Evolutionary conservation across 2,888 invertebrate species (phyloP).

Genomic region (Parthenolecanium corni): DNA sequence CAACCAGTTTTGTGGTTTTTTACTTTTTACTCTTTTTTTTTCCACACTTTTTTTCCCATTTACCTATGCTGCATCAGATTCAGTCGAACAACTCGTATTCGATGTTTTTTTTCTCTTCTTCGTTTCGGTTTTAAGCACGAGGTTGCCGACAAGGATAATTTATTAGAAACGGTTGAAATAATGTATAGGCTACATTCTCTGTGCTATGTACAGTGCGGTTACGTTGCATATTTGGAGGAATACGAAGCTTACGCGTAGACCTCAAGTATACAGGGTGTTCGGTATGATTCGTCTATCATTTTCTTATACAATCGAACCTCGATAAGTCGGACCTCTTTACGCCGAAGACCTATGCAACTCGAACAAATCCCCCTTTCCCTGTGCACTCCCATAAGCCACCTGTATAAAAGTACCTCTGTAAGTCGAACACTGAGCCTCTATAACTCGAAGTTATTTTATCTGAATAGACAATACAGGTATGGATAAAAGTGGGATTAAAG

Average conservation of each 20-base stretch:
- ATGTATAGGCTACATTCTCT: not conserved
- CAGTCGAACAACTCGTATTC: constrained; percentile 7
- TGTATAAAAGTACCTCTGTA: no score
- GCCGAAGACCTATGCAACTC: no score
- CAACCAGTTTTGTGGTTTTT: constrained; percentile 13
- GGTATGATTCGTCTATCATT: no score
- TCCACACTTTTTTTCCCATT: not conserved
- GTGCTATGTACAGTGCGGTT: not conserved
- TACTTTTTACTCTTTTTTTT: not conserved
- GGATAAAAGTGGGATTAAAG: no score
- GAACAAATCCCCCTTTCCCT: no score
- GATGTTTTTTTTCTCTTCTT: not conserved
- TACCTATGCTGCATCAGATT: not conserved
- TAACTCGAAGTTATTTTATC: no score
- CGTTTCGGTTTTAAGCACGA: constrained; percentile 25
- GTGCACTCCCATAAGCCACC: no score
- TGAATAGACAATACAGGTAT: no score
- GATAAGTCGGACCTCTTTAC: no score
- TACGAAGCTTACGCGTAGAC: not conserved
- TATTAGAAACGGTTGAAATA: constrained; percentile 13
- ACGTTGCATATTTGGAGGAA: constrained; percentile 8
- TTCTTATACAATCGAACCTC: no score
- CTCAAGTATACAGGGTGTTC: no score
- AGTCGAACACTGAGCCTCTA: no score
- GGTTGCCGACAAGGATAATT: constrained; percentile 23